Conservation (phyloP, 1,140 invertebrate genomes). For the Ceratina calcarata region DNA sequence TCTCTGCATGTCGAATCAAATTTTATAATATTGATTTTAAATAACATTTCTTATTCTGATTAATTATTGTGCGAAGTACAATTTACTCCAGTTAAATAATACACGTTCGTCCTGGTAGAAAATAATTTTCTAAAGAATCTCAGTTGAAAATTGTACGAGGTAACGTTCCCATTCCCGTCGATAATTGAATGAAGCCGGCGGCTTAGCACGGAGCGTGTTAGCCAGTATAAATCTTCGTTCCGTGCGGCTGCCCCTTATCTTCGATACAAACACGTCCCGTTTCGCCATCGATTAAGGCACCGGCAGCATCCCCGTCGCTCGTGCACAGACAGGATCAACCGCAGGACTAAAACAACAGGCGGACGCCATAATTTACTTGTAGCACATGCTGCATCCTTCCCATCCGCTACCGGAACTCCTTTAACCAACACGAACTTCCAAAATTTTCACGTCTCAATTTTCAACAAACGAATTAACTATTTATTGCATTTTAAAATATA, state of each 20-base stretch:
- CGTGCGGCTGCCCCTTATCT: conserved; percentile 18
- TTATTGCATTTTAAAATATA: too few species aligned
- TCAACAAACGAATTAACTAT: not conserved
- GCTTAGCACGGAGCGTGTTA: not conserved
- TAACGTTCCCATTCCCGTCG: not conserved
- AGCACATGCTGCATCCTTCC: conserved; percentile 27
- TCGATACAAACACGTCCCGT: conserved; percentile 34
- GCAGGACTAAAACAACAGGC: conserved; percentile 40
- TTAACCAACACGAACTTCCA: conserved; percentile 32
- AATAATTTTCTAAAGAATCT: not conserved
- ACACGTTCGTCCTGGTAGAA: not conserved
- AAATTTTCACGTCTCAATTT: not conserved
- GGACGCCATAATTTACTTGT: conserved; percentile 44
- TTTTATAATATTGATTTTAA: too few species aligned
- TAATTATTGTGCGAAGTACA: too few species aligned
- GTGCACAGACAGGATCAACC: conserved; percentile 35
- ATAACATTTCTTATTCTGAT: too few species aligned
- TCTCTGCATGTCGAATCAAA: too few species aligned
- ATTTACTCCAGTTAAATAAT: too few species aligned
- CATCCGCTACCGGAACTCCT: conserved; percentile 36
- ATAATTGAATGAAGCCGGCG: not conserved
- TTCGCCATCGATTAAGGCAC: conserved; percentile 46
- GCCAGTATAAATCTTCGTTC: conserved; percentile 4
- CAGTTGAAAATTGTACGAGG: too few species aligned
- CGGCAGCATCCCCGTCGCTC: not conserved